Evolutionary conservation across 2,797 vertebrate species (phyloP).

Genomic region (Sparidentex hasta): DNA sequence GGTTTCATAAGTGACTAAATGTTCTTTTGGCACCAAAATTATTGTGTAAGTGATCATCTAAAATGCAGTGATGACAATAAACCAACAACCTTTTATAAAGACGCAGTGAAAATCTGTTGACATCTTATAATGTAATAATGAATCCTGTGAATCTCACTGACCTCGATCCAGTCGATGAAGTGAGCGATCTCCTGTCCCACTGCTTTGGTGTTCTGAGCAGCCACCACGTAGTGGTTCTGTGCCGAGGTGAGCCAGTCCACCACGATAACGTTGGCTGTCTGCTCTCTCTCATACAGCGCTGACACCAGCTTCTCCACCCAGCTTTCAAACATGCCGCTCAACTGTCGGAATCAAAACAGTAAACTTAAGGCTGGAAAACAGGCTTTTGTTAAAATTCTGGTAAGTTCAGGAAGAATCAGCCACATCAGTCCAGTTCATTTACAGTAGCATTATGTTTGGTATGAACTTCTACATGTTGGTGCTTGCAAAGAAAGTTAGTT

Average conservation of each 20-base stretch:
- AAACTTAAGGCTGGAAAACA: neutral
- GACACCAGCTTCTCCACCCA: conserved; percentile 87
- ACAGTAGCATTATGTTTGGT: neutral
- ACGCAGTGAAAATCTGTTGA: too few species aligned
- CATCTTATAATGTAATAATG: too few species aligned
- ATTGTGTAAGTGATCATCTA: too few species aligned
- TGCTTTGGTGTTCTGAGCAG: conserved; percentile 84
- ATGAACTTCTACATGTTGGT: conserved; percentile 3
- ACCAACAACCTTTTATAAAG: too few species aligned
- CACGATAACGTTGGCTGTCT: conserved; percentile 85
- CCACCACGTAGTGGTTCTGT: conserved; percentile 87
- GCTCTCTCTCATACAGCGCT: conserved; percentile 83
- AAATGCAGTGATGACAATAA: too few species aligned
- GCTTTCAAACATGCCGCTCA: conserved; percentile 88
- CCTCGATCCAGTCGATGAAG: conserved; percentile 89
- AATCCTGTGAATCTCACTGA: conserved; percentile 60
- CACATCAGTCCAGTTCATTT: neutral
- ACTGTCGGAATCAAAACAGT: conserved; percentile 63
- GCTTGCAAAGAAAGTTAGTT: conserved; percentile 9
- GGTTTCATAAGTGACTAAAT: too few species aligned
- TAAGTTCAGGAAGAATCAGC: too few species aligned
- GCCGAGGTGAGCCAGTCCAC: conserved; percentile 87
- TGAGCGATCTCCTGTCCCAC: conserved; percentile 84
- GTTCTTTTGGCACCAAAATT: too few species aligned
- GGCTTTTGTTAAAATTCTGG: neutral